Percentiles rank a stretch among this genome's conserved stretches.
These are phyloP conservation scores for Torymus texanus DNA, from an alignment of 2,888 invertebrate species.

Conservation along the genomic window DNA sequence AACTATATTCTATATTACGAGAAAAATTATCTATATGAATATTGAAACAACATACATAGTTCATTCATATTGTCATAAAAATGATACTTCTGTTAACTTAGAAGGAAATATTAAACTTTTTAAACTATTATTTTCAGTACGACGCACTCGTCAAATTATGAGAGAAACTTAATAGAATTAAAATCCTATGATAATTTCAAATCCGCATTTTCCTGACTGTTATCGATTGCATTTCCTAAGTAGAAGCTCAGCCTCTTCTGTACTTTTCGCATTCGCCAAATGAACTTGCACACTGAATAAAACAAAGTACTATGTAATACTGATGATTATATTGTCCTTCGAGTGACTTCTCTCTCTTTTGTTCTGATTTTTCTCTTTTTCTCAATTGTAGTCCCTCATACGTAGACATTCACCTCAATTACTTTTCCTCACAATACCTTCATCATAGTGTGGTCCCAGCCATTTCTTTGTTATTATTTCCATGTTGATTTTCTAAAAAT, in stretches of 20 bases:
- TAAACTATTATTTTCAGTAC: not conserved
- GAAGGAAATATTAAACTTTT: conserved; percentile 22
- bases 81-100: conserved; percentile 16
- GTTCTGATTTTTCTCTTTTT: not conserved
- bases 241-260: conserved; percentile 10
- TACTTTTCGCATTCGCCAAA: not conserved
- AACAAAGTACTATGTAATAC: conserved; percentile 40
- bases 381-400: not conserved
- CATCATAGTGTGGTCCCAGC: conserved; percentile 34
- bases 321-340: conserved; percentile 43
- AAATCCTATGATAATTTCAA: not conserved
- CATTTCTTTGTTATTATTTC: conserved; percentile 48
- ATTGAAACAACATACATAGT: not conserved
- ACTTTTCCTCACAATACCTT: not conserved
- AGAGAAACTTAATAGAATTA: not conserved
- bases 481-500: conserved; percentile 37
- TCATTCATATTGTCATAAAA: not conserved
- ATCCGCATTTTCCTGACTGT: not conserved
- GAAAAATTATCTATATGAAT: not conserved
- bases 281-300: conserved; percentile 10
- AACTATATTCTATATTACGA: conserved; percentile 11
- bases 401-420: not conserved
- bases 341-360: conserved; percentile 31
- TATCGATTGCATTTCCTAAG: conserved; percentile 7
- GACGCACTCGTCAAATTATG: not conserved